A percentile compares a stretch with the other conserved stretches of the same genome.
phyloP scores from a whole-genome alignment of 2,113 vertebrate genomes.

The Montifringilla adamsi region DNA sequence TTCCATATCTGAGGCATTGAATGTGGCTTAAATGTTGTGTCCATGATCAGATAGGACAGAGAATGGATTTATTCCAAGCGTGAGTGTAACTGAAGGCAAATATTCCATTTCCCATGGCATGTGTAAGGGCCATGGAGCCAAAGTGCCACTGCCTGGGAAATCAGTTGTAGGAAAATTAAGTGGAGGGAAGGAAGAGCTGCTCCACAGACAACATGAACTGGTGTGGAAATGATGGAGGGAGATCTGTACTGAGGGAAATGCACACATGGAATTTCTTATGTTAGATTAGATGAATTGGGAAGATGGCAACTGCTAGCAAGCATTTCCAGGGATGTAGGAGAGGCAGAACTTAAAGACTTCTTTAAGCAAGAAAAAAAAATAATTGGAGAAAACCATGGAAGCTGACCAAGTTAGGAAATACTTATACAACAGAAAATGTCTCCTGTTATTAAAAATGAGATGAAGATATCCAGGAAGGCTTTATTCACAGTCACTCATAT shows the following conservation, averaged over 20 bases:
- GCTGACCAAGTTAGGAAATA: not conserved
- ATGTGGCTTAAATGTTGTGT: not conserved
- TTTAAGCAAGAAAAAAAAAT: not conserved
- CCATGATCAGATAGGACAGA: accelerated
- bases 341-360: not conserved
- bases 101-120: not conserved
- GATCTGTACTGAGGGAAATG: not conserved
- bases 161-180: not conserved
- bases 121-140: not conserved
- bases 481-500: not conserved
- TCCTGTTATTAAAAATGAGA: not conserved
- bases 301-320: not conserved
- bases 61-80: not conserved
- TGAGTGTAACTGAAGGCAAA: not conserved
- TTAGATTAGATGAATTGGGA: not conserved
- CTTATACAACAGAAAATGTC: not conserved
- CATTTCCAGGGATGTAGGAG: not conserved
- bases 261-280: not conserved
- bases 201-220: not conserved
- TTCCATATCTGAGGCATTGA: not conserved
- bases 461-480: not conserved
- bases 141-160: not conserved
- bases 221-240: not conserved
- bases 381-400: not conserved
- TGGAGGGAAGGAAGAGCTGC: not conserved